phyloP scores from a whole-genome alignment of 2,113 vertebrate species.

The Scartelaos histophorus region DNA sequence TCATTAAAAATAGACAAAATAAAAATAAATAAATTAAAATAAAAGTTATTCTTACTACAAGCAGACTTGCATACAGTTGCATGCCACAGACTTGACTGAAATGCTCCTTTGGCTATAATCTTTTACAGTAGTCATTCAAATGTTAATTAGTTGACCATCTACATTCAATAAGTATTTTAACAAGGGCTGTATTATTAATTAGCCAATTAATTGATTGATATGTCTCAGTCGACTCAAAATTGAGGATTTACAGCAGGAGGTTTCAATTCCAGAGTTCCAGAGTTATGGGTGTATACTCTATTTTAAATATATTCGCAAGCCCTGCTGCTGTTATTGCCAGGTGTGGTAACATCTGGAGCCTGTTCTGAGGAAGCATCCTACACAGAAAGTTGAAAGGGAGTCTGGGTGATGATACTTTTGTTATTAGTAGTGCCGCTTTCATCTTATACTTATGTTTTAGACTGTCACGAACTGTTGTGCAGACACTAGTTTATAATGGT shows the following conservation, averaged over 20 bases:
- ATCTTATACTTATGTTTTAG: slow-evolving; percentile 37
- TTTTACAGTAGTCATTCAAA: not conserved
- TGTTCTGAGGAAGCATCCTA: slow-evolving; percentile 32
- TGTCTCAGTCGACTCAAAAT: too few relatives aligned
- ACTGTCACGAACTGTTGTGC: slow-evolving; percentile 33
- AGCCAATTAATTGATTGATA: too few relatives aligned
- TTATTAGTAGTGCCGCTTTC: slow-evolving; percentile 53
- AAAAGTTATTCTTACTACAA: too few relatives aligned
- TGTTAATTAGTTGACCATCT: not conserved
- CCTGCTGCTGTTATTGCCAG: slow-evolving; percentile 56
- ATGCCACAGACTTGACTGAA: too few relatives aligned
- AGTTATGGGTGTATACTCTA: slow-evolving; percentile 1
- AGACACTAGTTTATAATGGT: slow-evolving; percentile 12
- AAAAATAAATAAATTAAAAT: too few relatives aligned
- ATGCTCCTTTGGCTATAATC: too few relatives aligned
- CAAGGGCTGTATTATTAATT: too few relatives aligned
- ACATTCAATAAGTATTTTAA: too few relatives aligned
- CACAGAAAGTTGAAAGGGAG: slow-evolving; percentile 44
- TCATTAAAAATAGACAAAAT: not conserved
- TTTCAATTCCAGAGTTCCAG: not conserved
- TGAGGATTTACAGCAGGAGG: too few relatives aligned
- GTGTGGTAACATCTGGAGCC: slow-evolving; percentile 68
- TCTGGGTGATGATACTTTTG: slow-evolving; percentile 46
- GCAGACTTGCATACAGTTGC: too few relatives aligned
- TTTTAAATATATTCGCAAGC: slow-evolving; percentile 12